These are phyloP conservation scores for Knipowitschia caucasica DNA, from an alignment of 2,797 vertebrate species.

Conservation along the genomic window DNA sequence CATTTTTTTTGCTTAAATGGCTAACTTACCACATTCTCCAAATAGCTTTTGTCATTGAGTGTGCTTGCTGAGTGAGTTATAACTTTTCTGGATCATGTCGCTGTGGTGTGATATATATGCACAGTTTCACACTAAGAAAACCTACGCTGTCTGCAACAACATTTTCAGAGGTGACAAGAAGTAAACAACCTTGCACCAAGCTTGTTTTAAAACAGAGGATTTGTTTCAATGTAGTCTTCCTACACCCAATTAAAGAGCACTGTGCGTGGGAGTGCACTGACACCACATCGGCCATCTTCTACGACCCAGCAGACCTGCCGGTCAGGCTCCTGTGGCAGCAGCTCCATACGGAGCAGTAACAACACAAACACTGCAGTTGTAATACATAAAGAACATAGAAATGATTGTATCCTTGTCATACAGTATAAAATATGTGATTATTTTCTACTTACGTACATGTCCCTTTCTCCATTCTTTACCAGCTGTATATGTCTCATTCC, in stretches of 20 bases:
- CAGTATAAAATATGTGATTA: no score
- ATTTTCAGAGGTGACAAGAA: slow-evolving; percentile 41
- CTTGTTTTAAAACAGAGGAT: slow-evolving; percentile 40
- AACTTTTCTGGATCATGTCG: slow-evolving; percentile 13
- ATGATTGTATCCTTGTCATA: no score
- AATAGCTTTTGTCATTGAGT: background rate
- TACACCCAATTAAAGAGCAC: slow-evolving; percentile 47
- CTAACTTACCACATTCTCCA: background rate
- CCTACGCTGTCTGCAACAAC: slow-evolving; percentile 37
- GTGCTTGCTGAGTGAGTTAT: background rate
- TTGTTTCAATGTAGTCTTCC: slow-evolving; percentile 34
- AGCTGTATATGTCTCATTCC: background rate
- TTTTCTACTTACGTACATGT: background rate
- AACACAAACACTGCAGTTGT: background rate
- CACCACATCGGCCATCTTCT: slow-evolving; percentile 21
- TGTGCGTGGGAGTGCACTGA: slow-evolving; percentile 16
- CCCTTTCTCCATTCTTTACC: background rate
- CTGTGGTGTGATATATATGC: slow-evolving; percentile 33
- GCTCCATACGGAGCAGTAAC: slow-evolving; percentile 17
- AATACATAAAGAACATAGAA: background rate
- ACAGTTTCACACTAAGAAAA: slow-evolving; percentile 40
- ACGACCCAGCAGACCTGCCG: slow-evolving; percentile 19
- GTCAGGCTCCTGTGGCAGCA: slow-evolving; percentile 16
- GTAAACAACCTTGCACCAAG: slow-evolving; percentile 28
- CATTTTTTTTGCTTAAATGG: no score